These are phyloP conservation scores for Amphiprion ocellaris DNA, from an alignment of 2,113 vertebrate species.

Conservation along the genomic window DNA sequence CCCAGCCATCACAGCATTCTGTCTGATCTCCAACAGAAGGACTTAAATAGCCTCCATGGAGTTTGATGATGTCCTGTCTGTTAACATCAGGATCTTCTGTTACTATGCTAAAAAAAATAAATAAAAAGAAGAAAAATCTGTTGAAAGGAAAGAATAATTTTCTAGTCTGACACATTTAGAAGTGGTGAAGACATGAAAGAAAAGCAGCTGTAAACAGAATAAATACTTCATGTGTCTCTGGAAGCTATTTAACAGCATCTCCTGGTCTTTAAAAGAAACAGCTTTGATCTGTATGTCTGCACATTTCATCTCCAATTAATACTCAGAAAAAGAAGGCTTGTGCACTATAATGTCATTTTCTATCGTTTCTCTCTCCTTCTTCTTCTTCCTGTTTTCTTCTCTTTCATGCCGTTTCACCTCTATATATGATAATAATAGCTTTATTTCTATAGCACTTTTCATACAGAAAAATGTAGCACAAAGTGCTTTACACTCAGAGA, in stretches of 20 bases:
- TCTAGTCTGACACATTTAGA: conserved; percentile 19
- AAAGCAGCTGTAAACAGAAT: conserved; percentile 11
- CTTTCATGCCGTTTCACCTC: neutral
- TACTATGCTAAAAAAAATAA: too few species aligned
- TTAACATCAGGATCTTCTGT: too few species aligned
- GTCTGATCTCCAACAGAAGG: too few species aligned
- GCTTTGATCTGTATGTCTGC: conserved; percentile 20
- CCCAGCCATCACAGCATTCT: too few species aligned
- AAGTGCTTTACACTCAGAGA: too few species aligned
- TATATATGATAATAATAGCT: neutral
- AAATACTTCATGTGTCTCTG: neutral
- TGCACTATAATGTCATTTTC: neutral
- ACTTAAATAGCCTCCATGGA: too few species aligned
- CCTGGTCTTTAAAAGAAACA: neutral
- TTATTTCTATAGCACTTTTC: too few species aligned
- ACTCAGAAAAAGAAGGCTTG: neutral
- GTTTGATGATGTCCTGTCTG: too few species aligned
- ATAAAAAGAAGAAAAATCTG: too few species aligned
- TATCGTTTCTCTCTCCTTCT: neutral
- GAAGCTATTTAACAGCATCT: conserved; percentile 11
- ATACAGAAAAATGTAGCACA: too few species aligned
- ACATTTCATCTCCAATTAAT: neutral
- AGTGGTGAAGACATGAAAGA: conserved; percentile 8
- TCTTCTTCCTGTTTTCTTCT: neutral
- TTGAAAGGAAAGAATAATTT: conserved; percentile 1